phyloP scores from a whole-genome alignment of 2,113 vertebrate genomes.

The Globicephala melas region DNA sequence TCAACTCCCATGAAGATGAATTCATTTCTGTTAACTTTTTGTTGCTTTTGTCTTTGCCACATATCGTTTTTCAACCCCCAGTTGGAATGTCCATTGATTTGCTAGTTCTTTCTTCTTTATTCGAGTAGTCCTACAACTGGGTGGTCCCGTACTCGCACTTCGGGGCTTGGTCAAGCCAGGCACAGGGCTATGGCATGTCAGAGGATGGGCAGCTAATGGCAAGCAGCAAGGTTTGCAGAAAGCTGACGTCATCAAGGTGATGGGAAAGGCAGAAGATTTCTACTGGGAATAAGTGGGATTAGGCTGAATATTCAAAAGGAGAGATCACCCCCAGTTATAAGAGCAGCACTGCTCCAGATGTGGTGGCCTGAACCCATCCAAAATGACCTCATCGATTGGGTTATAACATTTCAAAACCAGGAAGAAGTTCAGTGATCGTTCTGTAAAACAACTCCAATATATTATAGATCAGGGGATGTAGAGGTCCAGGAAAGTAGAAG shows the following conservation, averaged over 20 bases:
- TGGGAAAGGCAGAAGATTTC: background rate
- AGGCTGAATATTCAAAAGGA: background rate
- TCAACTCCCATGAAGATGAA: background rate
- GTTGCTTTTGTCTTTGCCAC: background rate
- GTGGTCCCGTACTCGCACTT: background rate
- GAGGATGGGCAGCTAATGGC: accelerated
- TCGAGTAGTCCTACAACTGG: background rate
- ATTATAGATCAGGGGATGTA: background rate
- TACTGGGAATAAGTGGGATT: background rate
- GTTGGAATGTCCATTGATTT: background rate
- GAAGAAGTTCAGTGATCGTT: background rate
- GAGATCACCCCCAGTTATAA: background rate
- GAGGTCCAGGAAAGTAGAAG: background rate
- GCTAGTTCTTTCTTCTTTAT: background rate
- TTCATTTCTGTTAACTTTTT: background rate
- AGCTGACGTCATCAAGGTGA: background rate
- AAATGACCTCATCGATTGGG: background rate
- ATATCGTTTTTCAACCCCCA: background rate
- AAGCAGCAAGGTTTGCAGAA: background rate
- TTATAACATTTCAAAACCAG: background rate
- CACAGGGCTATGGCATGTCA: background rate
- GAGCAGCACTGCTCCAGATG: background rate
- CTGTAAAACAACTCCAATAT: background rate
- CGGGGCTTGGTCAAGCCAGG: background rate
- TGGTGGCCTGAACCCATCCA: background rate